Base-by-base conservation (phyloP, 2,888 invertebrate species). In the Plemyria rubiginata region DNA sequence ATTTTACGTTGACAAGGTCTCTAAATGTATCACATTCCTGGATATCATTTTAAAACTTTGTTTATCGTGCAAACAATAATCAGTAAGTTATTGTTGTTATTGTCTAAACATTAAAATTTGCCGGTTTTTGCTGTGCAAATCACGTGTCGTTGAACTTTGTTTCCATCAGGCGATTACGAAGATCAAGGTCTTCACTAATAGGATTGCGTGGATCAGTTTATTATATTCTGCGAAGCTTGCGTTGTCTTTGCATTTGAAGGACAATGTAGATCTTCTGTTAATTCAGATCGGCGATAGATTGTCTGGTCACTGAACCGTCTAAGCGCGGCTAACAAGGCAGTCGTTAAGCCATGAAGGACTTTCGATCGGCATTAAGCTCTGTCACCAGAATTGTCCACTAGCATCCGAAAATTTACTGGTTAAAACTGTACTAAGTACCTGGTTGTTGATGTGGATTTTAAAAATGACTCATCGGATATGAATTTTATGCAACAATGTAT, bases 131-230 rank as follows among this genome's bases (percentile, higher is more conserved):
- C 62, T 54, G 4, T 29, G 16, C 50, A 60, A 66, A 60, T 28
- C 38, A 13, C 22, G 54, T 61, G 63, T 68, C 71, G 54, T 62
- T 65, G 71, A 69, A 62, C 70, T 63, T 48, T 57, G 29, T 60
- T 62, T 54, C 53, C 45, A 61, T 50, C 50, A 46, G 41, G 51
- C 68, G 54, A 50, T 54, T 56, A 38, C 48, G 56, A 51, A 52
- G 57, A 61, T 59, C 66, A 61, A 65, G 62, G 65, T 56, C 57
- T 65, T 60, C 28, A 49, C 65, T 71, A 71, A 66, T 68, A 65
- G 69, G 66, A 71, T 68, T 56, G 54, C 38, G 53, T 50, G 63
- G 69, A 66, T 69, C 61, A 64, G 36, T 52, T 38, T 54, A 55
- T 66, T 63, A 60, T 66, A 62, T 64, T 67, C 51, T 46, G 53